phyloP scores from a whole-genome alignment of 2,888 invertebrate genomes.

The Melinaea marsaeus region DNA sequence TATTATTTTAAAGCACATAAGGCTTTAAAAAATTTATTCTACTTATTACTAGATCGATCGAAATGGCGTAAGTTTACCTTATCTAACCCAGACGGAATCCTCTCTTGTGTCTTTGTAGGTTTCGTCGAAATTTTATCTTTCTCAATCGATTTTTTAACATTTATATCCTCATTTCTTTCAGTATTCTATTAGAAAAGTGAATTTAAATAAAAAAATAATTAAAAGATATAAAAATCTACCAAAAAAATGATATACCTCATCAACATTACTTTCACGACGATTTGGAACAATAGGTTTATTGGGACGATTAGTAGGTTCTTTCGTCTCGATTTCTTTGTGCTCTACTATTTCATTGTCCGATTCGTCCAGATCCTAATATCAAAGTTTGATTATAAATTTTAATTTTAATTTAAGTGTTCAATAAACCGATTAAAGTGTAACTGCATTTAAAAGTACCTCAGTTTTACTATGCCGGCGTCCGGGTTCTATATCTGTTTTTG shows the following conservation, averaged over 20 bases:
- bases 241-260: conserved; percentile 33
- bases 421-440: background rate
- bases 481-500: conserved; percentile 34
- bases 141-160: no score
- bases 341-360: conserved; percentile 37
- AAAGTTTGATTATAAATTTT: conserved; percentile 9
- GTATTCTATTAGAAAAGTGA: background rate
- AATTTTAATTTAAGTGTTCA: background rate
- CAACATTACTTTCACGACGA: conserved; percentile 42
- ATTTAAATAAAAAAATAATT: conserved; percentile 1
- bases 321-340: conserved; percentile 42
- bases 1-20: no score
- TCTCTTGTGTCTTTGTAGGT: no score
- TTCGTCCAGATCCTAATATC: conserved; percentile 45
- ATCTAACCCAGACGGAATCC: no score
- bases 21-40: no score
- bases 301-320: conserved; percentile 38
- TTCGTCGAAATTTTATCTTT: no score
- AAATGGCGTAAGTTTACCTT: no score
- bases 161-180: no score
- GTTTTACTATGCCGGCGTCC: conserved; percentile 47
- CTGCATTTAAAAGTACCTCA: conserved; percentile 43
- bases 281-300: conserved; percentile 41
- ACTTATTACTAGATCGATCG: no score
- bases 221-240: conserved; percentile 1